These are phyloP conservation scores for Linhomoeus sp. DNA, from an alignment of 2,888 invertebrate species.

Conservation along the genomic window DNA sequence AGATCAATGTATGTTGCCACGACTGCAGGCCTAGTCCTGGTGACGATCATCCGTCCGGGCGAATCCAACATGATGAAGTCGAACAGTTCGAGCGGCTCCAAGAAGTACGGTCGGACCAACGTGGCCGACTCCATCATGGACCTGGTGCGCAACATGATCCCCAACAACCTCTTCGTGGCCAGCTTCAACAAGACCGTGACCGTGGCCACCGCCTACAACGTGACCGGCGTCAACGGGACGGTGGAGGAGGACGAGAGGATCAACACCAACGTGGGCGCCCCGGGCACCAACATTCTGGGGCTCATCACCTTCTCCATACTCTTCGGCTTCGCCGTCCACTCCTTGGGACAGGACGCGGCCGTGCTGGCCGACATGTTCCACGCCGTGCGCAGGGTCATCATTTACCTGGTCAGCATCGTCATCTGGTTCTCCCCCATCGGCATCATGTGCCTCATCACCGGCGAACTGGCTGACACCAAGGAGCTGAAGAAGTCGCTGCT, in stretches of 20 bases:
- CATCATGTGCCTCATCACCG: constrained; percentile 43
- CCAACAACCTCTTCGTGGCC: constrained; percentile 68
- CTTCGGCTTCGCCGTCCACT: constrained; percentile 62
- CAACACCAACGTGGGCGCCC: constrained; percentile 1
- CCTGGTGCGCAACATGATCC: constrained; percentile 49
- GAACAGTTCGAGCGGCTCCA: too few relatives aligned
- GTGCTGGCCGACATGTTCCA: constrained; percentile 58
- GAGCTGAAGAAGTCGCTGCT: constrained; percentile 49
- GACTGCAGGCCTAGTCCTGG: constrained; percentile 41
- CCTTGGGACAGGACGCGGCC: constrained; percentile 54
- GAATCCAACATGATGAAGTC: too few relatives aligned
- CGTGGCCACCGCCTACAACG: not conserved
- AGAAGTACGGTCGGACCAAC: not conserved
- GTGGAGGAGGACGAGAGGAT: too few relatives aligned
- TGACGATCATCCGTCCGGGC: constrained; percentile 41
- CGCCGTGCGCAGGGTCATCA: constrained; percentile 38
- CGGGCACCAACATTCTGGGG: constrained; percentile 32
- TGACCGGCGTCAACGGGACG: not conserved
- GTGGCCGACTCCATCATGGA: constrained; percentile 5
- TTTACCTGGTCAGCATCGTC: constrained; percentile 6
- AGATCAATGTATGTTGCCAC: too few relatives aligned
- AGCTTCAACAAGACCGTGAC: constrained; percentile 8
- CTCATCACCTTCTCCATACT: constrained; percentile 49
- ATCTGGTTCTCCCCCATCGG: constrained; percentile 43
- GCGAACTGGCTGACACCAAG: constrained; percentile 40